Evolutionary conservation across 2,797 vertebrate species (phyloP), one percentile per base, ranked within the genome.

Genomic region (Sorex maritimensis): DNA sequence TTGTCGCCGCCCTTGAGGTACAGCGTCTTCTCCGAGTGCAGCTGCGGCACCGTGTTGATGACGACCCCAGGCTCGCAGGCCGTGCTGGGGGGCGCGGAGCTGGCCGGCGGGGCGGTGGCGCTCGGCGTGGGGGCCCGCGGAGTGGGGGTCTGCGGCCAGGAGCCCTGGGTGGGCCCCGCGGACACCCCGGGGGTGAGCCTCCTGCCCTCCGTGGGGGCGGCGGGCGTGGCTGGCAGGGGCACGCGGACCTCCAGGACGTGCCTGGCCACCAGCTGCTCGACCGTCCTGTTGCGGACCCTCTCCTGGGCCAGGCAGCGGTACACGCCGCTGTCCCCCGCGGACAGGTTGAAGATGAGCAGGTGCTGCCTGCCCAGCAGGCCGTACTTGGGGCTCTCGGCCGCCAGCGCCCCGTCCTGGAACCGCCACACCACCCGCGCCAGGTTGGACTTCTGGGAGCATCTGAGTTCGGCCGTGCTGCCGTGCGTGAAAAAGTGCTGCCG

Each of bases 241-340:
- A 95, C 97, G 96, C 98, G 98, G 97, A 99, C 97, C 93, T 98
- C 97, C 83, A 99, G 97, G 80, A 98, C 19, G 52, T 99, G 99
- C 75, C 98, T 99, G 13, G 98, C 98, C 49, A 99, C 95, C 94
- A 99, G 98, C 80, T 98, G 99, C 86, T 97, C 99, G 94, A 99
- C 98, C 41, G 99, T 99, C 96, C 98, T 99, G 41, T 98, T 98
- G 1, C 97, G 98, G 10, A 99, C 97, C 92, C 96, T 95, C 95
- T 99, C 99, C 95, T 99, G 98, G 0, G 99, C 98, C 98, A 99
- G 98, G 97, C 99, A 99, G 87, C 99, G 99, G 72, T 99, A 99
- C 75, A 97, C 97, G 15, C 99, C 99, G 1, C 99, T 98, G 97
- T 99, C 99, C 84, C 98, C 98, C 0, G 98, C 98, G 0, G 98